Base-by-base conservation (phyloP, 2,113 vertebrate genomes). In the Istiophorus platypterus region DNA sequence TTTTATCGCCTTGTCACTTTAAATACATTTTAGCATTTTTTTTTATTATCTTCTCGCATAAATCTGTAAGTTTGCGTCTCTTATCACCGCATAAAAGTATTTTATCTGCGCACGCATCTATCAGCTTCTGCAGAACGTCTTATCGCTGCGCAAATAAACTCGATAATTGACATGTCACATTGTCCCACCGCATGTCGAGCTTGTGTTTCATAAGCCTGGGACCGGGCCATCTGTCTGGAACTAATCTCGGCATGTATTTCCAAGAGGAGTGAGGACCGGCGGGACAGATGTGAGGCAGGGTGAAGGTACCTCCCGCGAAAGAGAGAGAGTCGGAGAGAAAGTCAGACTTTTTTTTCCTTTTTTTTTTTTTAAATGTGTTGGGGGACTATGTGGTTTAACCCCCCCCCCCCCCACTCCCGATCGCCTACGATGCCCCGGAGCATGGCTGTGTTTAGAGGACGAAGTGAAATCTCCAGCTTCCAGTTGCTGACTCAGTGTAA, bases 131-230 rank as follows among this genome's bases (percentile, higher is more conserved):
- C 65, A 78, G 72, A 76, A 66, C 47, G 76, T 24, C 85, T 76
- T 86, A 85, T 85, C 88, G 26, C 49, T 80, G 47, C 64, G 54
- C 73, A 91, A 86, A 89, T 66, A 83, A 88, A 88, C 81, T 20
- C 61, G 54, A 18, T 84, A 84, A 82, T 56, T 71, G 58, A 72
- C 70, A 31, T 49, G 54, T 82, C 56, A 78, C 78, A 67, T 75
- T 34, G 66, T 75, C 72, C 34, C 72, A 27, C 59, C 68, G 63
- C 63, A 79, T 72, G 82, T 77, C 18, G 39, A 75, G 78, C 75
- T 82, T 27, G 73, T 56, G 76, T 88, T 88, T 86, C 88, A 72
- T 4, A 52, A 88, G 76, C 9, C 76, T 63, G 73, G 85, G 88
- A 58, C 72, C 11, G 24, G 26, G 78, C 76, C 84, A 74, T 86